Conservation (phyloP, 2,888 invertebrate genomes). For the Eustalomyia histrio region DNA sequence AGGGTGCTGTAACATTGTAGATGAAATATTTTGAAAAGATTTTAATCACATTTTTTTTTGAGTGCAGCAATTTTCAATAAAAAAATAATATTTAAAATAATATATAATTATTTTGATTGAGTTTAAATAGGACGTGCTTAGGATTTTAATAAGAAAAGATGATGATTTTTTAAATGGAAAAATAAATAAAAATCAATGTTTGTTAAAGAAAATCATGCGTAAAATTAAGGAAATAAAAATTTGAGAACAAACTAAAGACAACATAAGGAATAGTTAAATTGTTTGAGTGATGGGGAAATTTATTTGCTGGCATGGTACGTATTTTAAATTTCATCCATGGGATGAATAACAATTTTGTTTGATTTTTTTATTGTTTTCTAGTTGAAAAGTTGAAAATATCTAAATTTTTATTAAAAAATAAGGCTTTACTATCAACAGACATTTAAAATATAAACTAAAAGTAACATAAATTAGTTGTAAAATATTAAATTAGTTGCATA, state of each 20-base stretch:
- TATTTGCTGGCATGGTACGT: neutral
- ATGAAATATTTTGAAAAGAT: conserved; percentile 38
- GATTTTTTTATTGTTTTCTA: neutral
- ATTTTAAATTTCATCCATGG: neutral
- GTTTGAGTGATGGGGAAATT: neutral
- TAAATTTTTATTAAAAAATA: neutral
- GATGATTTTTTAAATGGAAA: neutral
- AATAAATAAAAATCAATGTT: neutral
- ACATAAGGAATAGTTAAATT: neutral
- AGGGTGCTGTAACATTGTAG: conserved; percentile 85
- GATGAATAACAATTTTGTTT: neutral
- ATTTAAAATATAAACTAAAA: no score
- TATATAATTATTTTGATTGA: conserved; percentile 7
- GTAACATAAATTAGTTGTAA: no score
- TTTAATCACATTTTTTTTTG: conserved; percentile 20
- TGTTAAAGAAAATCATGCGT: neutral
- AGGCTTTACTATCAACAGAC: no score
- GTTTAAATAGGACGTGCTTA: conserved; percentile 47
- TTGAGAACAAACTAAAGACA: neutral
- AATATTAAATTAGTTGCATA: no score
- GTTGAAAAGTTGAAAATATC: conserved; percentile 50
- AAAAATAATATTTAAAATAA: neutral
- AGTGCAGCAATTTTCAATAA: conserved; percentile 16
- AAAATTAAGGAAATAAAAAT: neutral
- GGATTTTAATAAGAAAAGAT: conserved; percentile 18